These are phyloP conservation scores for Pandemis heparana DNA, from an alignment of 2,888 invertebrate genomes.

Conservation along the genomic window DNA sequence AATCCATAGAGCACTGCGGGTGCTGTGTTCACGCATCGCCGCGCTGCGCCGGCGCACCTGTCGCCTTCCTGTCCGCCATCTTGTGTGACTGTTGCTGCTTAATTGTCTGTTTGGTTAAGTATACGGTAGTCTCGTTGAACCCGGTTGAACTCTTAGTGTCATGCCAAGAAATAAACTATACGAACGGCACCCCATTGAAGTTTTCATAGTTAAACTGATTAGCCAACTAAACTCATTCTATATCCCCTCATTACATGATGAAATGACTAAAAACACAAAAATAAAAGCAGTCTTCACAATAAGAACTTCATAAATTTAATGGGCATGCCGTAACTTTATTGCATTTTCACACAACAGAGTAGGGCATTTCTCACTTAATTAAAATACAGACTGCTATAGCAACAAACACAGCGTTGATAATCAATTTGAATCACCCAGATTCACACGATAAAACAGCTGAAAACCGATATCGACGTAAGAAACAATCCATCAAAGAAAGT, in stretches of 20 bases:
- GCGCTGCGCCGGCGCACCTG: conserved; percentile 61
- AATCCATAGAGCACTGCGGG: conserved; percentile 55
- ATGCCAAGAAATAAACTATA: too few relatives aligned
- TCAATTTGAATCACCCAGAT: conserved; percentile 1
- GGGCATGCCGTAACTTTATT: background rate
- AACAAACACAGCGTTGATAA: background rate
- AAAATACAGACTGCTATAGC: background rate
- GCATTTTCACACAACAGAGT: background rate
- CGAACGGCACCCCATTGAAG: background rate
- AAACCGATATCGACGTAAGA: conserved; percentile 2
- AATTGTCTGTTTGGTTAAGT: conserved; percentile 3
- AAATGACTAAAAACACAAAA: background rate
- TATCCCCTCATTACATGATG: background rate
- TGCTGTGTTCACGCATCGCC: conserved; percentile 62
- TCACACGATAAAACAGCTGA: conserved; percentile 20
- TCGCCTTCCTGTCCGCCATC: conserved; percentile 76
- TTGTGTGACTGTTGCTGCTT: conserved; percentile 42
- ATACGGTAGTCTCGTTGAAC: conserved; percentile 4
- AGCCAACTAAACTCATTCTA: background rate
- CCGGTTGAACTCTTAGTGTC: background rate
- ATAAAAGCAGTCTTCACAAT: background rate
- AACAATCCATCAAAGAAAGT: background rate
- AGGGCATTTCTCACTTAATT: background rate
- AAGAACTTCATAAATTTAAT: background rate
- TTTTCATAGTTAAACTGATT: background rate